Conservation (phyloP, 2,113 vertebrate genomes). For the Python bivittatus region DNA sequence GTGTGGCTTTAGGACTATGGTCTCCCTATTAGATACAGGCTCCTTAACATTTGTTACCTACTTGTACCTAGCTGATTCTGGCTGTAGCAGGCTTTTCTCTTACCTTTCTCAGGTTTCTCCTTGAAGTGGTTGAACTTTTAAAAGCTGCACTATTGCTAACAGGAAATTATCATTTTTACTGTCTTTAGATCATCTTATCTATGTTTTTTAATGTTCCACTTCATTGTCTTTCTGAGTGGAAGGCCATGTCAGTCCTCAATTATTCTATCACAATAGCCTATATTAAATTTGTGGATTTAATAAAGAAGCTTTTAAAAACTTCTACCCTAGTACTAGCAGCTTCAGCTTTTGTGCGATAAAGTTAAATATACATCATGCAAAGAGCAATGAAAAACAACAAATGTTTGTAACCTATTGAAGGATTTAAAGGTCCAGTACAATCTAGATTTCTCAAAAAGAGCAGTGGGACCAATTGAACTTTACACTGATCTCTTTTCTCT, state of each 20-base stretch:
- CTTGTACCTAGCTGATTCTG: not conserved
- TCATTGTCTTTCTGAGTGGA: not conserved
- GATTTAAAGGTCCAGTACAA: not conserved
- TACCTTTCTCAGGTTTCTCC: not conserved
- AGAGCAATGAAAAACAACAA: not conserved
- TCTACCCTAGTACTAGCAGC: not conserved
- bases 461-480: not conserved
- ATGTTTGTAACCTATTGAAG: not conserved
- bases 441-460: not conserved
- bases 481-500: not conserved
- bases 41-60: not conserved
- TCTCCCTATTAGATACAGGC: too few species aligned
- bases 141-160: not conserved
- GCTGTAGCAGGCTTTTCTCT: not conserved
- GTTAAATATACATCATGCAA: not conserved
- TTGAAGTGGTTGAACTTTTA: not conserved
- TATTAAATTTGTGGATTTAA: not conserved
- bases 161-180: not conserved
- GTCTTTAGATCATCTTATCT: not conserved
- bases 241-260: not conserved
- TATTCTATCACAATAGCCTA: not conserved
- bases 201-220: not conserved
- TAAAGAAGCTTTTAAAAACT: not conserved
- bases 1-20: conserved; percentile 61
- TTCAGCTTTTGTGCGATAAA: not conserved